Evolutionary conservation across 2,888 invertebrate genomes (phyloP).

Genomic region (Aquatica leii): DNA sequence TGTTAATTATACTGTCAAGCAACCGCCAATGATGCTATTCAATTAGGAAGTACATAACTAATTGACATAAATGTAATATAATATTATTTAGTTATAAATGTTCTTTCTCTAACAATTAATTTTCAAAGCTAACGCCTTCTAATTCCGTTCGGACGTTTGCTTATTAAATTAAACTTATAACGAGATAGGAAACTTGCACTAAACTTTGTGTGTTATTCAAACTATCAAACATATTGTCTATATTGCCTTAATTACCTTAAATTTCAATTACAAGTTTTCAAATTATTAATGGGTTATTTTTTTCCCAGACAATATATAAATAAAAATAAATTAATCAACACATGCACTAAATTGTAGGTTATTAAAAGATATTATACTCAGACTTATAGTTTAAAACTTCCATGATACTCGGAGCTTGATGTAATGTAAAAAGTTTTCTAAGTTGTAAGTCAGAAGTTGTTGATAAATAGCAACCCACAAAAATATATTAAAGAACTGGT

Average conservation of each 20-base stretch:
- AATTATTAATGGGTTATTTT: neutral
- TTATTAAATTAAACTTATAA: constrained; percentile 44
- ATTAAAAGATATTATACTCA: constrained; percentile 16
- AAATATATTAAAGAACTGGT: constrained; percentile 23
- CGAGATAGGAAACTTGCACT: constrained; percentile 45
- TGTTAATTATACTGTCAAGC: constrained; percentile 56
- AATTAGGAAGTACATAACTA: constrained; percentile 54
- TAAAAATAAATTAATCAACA: constrained; percentile 12
- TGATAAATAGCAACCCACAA: constrained; percentile 30
- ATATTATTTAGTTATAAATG: constrained; percentile 8
- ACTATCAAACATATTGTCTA: constrained; percentile 10
- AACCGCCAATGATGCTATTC: constrained; percentile 58
- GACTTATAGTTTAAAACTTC: constrained; percentile 15
- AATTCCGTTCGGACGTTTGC: constrained; percentile 42
- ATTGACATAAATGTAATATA: constrained; percentile 13
- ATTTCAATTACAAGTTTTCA: neutral
- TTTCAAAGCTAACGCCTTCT: constrained; percentile 8
- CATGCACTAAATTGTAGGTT: constrained; percentile 11
- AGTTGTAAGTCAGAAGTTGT: constrained; percentile 24
- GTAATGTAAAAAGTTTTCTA: constrained; percentile 24
- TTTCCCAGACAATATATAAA: constrained; percentile 6
- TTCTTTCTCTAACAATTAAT: constrained; percentile 4
- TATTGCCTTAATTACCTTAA: constrained; percentile 16
- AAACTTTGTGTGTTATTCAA: constrained; percentile 11
- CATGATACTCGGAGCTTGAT: constrained; percentile 11